Evolutionary conservation across 2,113 vertebrate species (phyloP).

Genomic region (Pleuronectes platessa): DNA sequence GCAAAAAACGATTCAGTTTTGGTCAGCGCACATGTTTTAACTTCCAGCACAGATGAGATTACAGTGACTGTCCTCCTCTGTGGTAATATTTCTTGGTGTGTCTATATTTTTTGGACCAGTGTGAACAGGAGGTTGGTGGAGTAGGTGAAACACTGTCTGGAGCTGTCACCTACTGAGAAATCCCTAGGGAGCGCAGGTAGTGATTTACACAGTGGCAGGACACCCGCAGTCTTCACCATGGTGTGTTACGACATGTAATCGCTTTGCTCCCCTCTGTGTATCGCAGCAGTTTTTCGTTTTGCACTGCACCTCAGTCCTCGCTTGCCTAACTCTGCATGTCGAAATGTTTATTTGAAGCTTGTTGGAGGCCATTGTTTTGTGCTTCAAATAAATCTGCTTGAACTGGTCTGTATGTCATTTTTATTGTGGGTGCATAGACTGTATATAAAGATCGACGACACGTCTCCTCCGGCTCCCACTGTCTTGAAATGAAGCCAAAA

Average conservation of each 20-base stretch:
- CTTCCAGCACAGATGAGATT: no score
- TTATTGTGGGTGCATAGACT: background rate
- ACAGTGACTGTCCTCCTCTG: conserved; percentile 22
- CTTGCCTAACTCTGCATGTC: background rate
- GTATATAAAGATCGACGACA: background rate
- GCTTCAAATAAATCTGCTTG: conserved; percentile 2
- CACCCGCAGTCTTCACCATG: conserved; percentile 44
- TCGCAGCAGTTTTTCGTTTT: conserved; percentile 8
- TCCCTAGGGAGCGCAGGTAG: conserved; percentile 38
- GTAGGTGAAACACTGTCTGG: conserved; percentile 52
- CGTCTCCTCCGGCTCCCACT: no score
- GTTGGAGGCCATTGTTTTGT: background rate
- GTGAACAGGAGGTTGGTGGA: conserved; percentile 9
- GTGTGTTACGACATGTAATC: conserved; percentile 51
- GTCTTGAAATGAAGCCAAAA: no score
- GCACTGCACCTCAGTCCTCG: background rate
- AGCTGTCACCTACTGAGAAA: conserved; percentile 47
- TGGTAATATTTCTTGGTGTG: conserved; percentile 43
- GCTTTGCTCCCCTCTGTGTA: conserved; percentile 17
- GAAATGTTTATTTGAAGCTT: conserved; percentile 2
- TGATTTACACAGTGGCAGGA: conserved; percentile 67
- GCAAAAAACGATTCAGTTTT: conserved; percentile 25
- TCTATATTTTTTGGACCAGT: conserved; percentile 35
- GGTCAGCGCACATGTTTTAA: background rate
- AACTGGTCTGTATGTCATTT: conserved; percentile 16